These are phyloP conservation scores for Enteromius mattozi DNA, from an alignment of 2,797 vertebrate genomes.

Conservation along the genomic window DNA sequence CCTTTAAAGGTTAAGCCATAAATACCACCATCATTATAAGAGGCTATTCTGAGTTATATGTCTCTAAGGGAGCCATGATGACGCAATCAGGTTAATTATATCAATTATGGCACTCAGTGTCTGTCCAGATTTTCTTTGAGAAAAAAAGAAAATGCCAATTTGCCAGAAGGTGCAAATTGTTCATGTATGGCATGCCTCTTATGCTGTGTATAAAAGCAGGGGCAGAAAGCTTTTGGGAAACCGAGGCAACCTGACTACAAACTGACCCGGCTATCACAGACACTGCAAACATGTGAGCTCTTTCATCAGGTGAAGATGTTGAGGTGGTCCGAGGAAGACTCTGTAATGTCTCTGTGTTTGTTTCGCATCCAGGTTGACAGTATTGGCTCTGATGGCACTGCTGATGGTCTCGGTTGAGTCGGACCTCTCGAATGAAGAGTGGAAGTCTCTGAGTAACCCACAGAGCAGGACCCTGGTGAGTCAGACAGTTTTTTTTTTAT, in stretches of 20 bases:
- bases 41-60: conserved; percentile 29
- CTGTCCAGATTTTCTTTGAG: conserved; percentile 34
- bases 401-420: conserved; percentile 51
- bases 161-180: conserved; percentile 38
- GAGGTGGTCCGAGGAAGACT: background rate
- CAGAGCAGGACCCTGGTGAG: conserved; percentile 68
- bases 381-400: conserved; percentile 50
- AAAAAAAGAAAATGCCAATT: conserved; percentile 46
- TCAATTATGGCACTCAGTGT: conserved; percentile 45
- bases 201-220: conserved; percentile 49
- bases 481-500: background rate
- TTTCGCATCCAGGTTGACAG: conserved; percentile 48
- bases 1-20: conserved; percentile 49
- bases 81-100: conserved; percentile 30
- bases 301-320: background rate
- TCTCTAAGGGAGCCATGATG: conserved; percentile 29
- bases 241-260: background rate
- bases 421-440: conserved; percentile 60
- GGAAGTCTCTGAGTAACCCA: conserved; percentile 67
- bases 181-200: conserved; percentile 11
- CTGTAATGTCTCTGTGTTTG: conserved; percentile 29
- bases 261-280: conserved; percentile 15
- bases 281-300: conserved; percentile 50
- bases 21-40: conserved; percentile 29
- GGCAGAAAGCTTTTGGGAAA: background rate